Evolutionary conservation across 1,140 invertebrate species (phyloP).

Genomic region (Drosophila leontia): DNA sequence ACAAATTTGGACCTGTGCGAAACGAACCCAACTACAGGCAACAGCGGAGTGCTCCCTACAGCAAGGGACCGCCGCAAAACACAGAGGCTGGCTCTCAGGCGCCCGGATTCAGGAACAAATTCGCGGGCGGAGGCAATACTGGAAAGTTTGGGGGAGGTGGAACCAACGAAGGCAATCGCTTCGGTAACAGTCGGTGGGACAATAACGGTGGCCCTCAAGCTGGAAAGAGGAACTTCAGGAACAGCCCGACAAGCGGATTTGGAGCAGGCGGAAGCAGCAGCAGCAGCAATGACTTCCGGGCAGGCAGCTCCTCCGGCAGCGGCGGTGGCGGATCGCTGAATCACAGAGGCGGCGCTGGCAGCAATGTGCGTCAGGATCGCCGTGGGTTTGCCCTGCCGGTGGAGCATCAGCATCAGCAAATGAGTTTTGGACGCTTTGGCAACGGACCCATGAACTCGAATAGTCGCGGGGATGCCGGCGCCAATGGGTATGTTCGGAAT

Average conservation of each 20-base stretch:
- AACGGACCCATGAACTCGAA: slow-evolving; percentile 51
- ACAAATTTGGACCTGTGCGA: slow-evolving; percentile 67
- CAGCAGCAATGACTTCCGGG: slow-evolving; percentile 52
- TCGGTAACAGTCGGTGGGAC: slow-evolving; percentile 48
- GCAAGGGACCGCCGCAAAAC: slow-evolving; percentile 61
- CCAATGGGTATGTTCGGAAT: slow-evolving; percentile 43
- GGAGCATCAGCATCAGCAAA: slow-evolving; percentile 63
- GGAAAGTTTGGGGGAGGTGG: slow-evolving; percentile 40
- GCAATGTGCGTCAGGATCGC: slow-evolving; percentile 63
- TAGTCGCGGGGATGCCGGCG: slow-evolving; percentile 37
- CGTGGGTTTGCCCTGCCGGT: slow-evolving; percentile 73
- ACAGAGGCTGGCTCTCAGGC: slow-evolving; percentile 25
- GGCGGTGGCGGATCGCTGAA: slow-evolving; percentile 26
- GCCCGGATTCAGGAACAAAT: slow-evolving; percentile 58
- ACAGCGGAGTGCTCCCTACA: slow-evolving; percentile 77
- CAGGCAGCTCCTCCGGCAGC: slow-evolving; percentile 25
- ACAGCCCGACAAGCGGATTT: slow-evolving; percentile 46
- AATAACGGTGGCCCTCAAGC: slow-evolving; percentile 23
- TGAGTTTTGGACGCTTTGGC: slow-evolving; percentile 62
- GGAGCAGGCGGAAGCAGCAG: slow-evolving; percentile 44
- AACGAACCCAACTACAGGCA: slow-evolving; percentile 56
- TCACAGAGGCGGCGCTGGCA: slow-evolving; percentile 23
- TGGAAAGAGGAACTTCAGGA: slow-evolving; percentile 43
- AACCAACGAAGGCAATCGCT: slow-evolving; percentile 43
- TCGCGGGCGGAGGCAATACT: slow-evolving; percentile 25